A percentile compares a stretch with the other conserved stretches of the same genome.
Conservation (phyloP, 1,140 invertebrate species). For the Drosophila ercepeae region DNA sequence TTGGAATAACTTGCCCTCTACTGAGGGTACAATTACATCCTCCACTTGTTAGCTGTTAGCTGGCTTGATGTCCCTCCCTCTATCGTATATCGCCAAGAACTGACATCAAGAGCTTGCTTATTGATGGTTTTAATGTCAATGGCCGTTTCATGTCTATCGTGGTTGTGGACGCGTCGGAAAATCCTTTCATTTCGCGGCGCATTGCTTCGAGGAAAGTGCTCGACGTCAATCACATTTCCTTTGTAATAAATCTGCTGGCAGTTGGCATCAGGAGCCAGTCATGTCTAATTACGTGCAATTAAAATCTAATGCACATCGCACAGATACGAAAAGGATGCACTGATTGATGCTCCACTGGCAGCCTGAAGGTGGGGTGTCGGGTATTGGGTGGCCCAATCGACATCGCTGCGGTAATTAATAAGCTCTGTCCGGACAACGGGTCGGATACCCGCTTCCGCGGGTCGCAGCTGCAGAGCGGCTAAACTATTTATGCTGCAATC, state of each 20-base stretch:
- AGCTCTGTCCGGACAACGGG: constrained; percentile 28
- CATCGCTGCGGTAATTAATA: constrained; percentile 57
- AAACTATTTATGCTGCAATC: constrained; percentile 76
- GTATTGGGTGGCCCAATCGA: background rate
- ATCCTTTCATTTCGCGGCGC: constrained; percentile 68
- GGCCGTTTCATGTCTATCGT: constrained; percentile 34
- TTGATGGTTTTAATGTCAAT: constrained; percentile 60
- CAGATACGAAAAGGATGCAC: constrained; percentile 13
- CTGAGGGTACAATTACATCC: constrained; percentile 33
- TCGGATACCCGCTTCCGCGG: constrained; percentile 51
- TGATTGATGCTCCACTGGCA: constrained; percentile 43
- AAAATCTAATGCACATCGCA: constrained; percentile 66
- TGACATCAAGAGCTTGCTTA: constrained; percentile 53
- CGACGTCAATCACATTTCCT: constrained; percentile 72
- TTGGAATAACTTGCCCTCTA: constrained; percentile 29
- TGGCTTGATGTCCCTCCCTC: constrained; percentile 18
- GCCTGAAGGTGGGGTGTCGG: constrained; percentile 4
- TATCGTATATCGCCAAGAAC: constrained; percentile 21
- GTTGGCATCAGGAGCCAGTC: constrained; percentile 38
- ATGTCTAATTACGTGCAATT: constrained; percentile 77
- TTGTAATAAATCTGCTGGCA: constrained; percentile 71
- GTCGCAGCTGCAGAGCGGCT: constrained; percentile 42
- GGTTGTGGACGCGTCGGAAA: constrained; percentile 26
- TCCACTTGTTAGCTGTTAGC: constrained; percentile 21
- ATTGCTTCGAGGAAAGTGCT: constrained; percentile 57